A percentile compares a stretch with the other conserved stretches of the same genome.
Evolutionary conservation across 1,140 invertebrate genomes (phyloP).

Genomic region (Oncopodura yosiiana): DNA sequence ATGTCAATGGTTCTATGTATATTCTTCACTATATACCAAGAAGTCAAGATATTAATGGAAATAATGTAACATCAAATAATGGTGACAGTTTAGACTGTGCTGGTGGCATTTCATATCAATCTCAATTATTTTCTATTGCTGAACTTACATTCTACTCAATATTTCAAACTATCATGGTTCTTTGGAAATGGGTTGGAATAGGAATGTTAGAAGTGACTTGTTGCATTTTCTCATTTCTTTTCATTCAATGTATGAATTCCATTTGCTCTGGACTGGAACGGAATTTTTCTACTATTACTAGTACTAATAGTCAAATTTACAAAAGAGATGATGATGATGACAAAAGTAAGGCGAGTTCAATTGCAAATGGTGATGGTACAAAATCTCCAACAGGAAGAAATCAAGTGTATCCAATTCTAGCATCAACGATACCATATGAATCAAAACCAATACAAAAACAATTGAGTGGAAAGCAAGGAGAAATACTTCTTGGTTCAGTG

Average conservation of each 20-base stretch:
- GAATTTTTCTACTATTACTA: neutral
- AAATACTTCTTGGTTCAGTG: neutral
- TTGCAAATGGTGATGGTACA: neutral
- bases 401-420: neutral
- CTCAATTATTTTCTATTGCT: neutral
- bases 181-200: conserved; percentile 17
- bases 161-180: conserved; percentile 4
- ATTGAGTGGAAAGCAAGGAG: neutral
- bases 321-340: neutral
- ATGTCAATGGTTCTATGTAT: neutral
- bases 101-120: neutral
- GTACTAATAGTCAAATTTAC: neutral
- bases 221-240: conserved; percentile 8
- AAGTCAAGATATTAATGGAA: too few relatives aligned
- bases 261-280: conserved; percentile 1
- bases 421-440: neutral
- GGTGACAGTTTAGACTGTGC: too few relatives aligned
- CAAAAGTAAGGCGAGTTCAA: neutral
- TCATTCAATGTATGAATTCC: neutral
- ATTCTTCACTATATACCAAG: neutral
- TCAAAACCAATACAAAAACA: neutral
- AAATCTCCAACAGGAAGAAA: neutral
- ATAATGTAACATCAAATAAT: too few relatives aligned
- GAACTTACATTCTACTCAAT: neutral
- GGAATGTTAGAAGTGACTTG: conserved; percentile 1